These are phyloP conservation scores for Sakesphorus luctuosus DNA, from an alignment of 2,113 vertebrate species.

Conservation along the genomic window DNA sequence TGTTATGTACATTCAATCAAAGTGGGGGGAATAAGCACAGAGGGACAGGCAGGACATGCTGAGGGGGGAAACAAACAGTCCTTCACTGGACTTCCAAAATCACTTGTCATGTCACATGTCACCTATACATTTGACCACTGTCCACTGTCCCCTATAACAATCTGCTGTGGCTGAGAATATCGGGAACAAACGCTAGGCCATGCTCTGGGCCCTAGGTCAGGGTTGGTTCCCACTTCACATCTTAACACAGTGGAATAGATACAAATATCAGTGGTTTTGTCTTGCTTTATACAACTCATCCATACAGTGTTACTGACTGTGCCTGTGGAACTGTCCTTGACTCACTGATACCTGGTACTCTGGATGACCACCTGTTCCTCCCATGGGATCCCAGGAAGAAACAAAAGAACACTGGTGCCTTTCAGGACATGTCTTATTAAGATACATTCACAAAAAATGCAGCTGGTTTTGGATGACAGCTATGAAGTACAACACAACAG, in stretches of 20 bases:
- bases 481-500: not conserved
- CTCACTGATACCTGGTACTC: not conserved
- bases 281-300: not conserved
- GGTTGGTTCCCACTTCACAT: not conserved
- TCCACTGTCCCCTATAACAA: not conserved
- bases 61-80: not conserved
- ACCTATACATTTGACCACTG: not conserved
- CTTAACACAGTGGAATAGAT: not conserved
- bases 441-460: not conserved
- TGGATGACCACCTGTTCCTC: not conserved
- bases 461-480: slow-evolving; percentile 18
- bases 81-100: not conserved
- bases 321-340: not conserved
- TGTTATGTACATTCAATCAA: not conserved
- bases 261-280: not conserved
- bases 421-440: not conserved
- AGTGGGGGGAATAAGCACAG: not conserved
- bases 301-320: not conserved
- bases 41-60: not conserved
- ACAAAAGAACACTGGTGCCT: not conserved
- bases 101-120: fast-evolving
- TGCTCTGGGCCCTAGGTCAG: fast-evolving
- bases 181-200: not conserved
- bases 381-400: not conserved
- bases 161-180: not conserved